Evolutionary conservation across 1,140 invertebrate genomes (phyloP).

Genomic region (Forficula auricularia): DNA sequence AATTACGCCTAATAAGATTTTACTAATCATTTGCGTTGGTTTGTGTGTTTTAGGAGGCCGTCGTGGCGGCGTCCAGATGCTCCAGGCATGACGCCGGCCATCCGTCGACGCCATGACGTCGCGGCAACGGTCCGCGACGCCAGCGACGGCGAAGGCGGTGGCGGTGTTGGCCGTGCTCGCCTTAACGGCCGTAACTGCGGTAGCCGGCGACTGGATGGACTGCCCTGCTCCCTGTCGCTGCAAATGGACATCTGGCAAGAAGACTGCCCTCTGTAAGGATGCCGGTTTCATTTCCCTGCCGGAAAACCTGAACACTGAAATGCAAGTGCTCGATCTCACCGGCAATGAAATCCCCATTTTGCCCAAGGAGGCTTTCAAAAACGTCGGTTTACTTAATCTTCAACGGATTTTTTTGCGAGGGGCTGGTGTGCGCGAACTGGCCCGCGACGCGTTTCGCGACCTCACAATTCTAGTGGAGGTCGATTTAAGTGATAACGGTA

Average conservation of each 20-base stretch:
- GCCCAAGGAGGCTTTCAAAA: constrained; percentile 61
- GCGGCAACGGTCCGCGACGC: too few species aligned
- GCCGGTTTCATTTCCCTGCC: constrained; percentile 57
- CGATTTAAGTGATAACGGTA: constrained; percentile 56
- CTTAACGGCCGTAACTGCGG: constrained; percentile 22
- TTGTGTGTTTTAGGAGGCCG: too few species aligned
- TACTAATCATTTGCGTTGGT: too few species aligned
- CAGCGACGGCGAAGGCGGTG: too few species aligned
- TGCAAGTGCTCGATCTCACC: constrained; percentile 69
- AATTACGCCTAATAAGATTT: too few species aligned
- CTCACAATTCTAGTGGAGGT: constrained; percentile 75
- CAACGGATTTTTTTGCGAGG: constrained; percentile 62
- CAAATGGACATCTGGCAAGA: constrained; percentile 78
- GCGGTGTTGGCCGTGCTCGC: too few species aligned
- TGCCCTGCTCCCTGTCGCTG: constrained; percentile 64
- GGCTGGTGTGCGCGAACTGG: constrained; percentile 51
- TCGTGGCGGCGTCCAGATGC: too few species aligned
- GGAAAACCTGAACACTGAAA: constrained; percentile 52
- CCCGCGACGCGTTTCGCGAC: constrained; percentile 66
- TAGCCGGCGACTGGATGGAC: constrained; percentile 58
- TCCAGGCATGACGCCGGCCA: too few species aligned
- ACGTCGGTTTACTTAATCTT: constrained; percentile 59
- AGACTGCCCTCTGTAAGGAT: constrained; percentile 62
- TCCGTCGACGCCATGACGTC: too few species aligned
- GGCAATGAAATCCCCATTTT: constrained; percentile 58